A percentile compares a stretch with the other conserved stretches of the same genome.
Evolutionary conservation across 2,888 invertebrate species (phyloP).

Genomic region (Pristionchus mayeri): DNA sequence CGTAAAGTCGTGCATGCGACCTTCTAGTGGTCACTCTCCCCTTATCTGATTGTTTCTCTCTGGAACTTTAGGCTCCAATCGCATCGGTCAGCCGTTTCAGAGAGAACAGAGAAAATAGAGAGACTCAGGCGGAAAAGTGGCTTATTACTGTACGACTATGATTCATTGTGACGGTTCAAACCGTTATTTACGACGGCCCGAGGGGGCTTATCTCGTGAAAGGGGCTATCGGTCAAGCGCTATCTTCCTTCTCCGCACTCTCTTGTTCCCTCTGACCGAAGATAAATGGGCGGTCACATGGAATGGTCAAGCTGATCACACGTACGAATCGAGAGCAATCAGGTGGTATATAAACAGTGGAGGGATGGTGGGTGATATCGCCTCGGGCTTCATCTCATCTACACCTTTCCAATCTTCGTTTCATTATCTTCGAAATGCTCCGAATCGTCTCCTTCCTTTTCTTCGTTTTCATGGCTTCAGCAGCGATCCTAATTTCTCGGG

Average conservation of each 20-base stretch:
- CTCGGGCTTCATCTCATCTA: not conserved
- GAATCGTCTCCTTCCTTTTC: not conserved
- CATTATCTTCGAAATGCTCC: not conserved
- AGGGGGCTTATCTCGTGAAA: not conserved
- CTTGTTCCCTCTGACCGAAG: not conserved
- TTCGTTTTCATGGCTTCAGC: not conserved
- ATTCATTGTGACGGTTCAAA: not conserved
- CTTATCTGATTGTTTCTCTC: constrained; percentile 13
- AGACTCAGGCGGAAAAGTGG: too few relatives aligned
- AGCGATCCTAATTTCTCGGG: not conserved
- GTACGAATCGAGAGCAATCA: not conserved
- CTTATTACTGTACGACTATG: constrained; percentile 27
- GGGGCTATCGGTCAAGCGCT: not conserved
- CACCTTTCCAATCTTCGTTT: not conserved
- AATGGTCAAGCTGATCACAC: constrained; percentile 10
- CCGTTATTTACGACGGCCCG: constrained; percentile 20
- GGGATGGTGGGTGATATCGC: not conserved
- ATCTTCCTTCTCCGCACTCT: not conserved
- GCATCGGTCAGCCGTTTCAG: too few relatives aligned
- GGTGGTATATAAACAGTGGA: not conserved
- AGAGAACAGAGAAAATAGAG: too few relatives aligned
- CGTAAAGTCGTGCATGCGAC: not conserved
- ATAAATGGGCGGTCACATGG: not conserved
- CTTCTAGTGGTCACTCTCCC: not conserved
- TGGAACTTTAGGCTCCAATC: not conserved